phyloP scores from a whole-genome alignment of 2,888 invertebrate genomes.

The Pycnomerus fuliginosus region DNA sequence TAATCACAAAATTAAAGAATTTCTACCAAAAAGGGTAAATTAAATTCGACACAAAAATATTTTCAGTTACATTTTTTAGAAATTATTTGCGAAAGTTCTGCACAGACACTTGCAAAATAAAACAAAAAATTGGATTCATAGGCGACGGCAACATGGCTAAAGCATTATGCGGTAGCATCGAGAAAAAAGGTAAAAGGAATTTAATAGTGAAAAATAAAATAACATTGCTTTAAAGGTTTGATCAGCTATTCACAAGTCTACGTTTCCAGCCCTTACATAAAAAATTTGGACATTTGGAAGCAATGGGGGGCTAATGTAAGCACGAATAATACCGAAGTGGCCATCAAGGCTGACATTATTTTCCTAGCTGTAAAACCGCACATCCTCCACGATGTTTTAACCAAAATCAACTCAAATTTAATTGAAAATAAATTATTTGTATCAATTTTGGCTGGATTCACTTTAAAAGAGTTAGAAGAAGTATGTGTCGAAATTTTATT shows the following conservation, averaged over 20 bases:
- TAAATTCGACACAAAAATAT: too few relatives aligned
- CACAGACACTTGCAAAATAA: too few relatives aligned
- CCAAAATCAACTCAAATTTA: slow-evolving; percentile 37
- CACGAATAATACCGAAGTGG: slow-evolving; percentile 66
- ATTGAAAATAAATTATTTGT: slow-evolving; percentile 65
- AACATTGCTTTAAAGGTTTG: slow-evolving; percentile 55
- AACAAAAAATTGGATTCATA: slow-evolving; percentile 71
- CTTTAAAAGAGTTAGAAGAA: slow-evolving; percentile 61
- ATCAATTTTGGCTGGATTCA: slow-evolving; percentile 81
- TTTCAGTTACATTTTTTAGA: too few relatives aligned
- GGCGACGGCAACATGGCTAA: slow-evolving; percentile 91
- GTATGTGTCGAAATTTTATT: slow-evolving; percentile 54
- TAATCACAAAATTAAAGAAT: too few relatives aligned
- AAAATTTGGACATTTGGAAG: slow-evolving; percentile 67
- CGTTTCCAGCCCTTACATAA: slow-evolving; percentile 71
- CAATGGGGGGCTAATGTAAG: slow-evolving; percentile 62
- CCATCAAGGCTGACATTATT: slow-evolving; percentile 67
- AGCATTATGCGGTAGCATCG: slow-evolving; percentile 73
- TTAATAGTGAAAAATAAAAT: neutral
- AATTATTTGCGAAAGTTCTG: too few relatives aligned
- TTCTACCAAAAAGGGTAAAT: too few relatives aligned
- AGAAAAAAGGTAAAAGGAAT: slow-evolving; percentile 60
- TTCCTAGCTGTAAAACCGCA: slow-evolving; percentile 89
- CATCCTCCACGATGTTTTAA: slow-evolving; percentile 60
- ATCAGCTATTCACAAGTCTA: slow-evolving; percentile 65